Evolutionary conservation across 2,797 vertebrate species (phyloP), one percentile per base, ranked within the genome.

Genomic region (Simalia tracyae): DNA sequence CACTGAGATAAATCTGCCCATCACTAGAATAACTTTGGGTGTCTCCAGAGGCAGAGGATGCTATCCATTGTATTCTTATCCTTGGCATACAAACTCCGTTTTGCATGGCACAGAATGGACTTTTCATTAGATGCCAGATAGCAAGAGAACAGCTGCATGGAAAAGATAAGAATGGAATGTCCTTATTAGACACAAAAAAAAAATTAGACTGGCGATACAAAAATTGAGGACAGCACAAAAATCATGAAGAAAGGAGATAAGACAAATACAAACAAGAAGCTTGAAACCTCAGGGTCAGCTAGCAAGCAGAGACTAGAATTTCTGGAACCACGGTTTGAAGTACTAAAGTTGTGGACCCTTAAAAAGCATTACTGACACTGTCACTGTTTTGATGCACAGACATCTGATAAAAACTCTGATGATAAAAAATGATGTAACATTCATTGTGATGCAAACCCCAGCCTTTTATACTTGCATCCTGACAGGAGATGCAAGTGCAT

Each of bases 1-100:
- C 92, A 59, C 96, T 97, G 90, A 97, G 95, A 66, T 92, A 95
- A 10, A 97, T 42, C 63, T 92, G 94, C 42, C 96, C 97, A 11
- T 96, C 95, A 4, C 36, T 56, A 61, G 86, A 63, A 28, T 92
- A 81, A 0, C 57, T 91, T 46, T 93, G 93, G 0, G 87, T 91
- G 4, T 91, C 81, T 86, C 94, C 95, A 3, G 89, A 93, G 57
- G 93, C 88, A 2, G 96, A 95, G 9, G 94, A 95, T 42, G 96
- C 87, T 0, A 76, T 88, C 91, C 92, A 91, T 12, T 92, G 96
- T 87, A 86, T 89, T 7, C 92, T 19, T n/a, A 2, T 19, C 54
- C 17, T 89, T 54, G 57, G n/a, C 0, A 61, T 15, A 5, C 50
- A n/a, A 26, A 11, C 57, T 28, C 42, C 46, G 1, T 50, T 88